phyloP scores from a whole-genome alignment of 2,888 invertebrate genomes.

The Serrognathus titanus region DNA sequence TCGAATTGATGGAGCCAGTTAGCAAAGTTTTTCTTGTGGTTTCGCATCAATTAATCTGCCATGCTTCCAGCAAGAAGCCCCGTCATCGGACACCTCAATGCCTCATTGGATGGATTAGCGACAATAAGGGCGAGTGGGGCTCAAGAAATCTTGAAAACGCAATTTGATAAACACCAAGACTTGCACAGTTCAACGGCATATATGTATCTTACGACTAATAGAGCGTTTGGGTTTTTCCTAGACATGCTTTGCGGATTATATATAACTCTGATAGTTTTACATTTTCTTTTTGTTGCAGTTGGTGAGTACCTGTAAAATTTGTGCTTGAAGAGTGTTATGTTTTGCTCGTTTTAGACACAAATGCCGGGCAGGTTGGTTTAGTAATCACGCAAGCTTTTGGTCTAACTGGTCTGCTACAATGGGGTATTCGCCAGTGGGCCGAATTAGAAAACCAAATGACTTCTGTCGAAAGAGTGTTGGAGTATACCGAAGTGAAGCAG shows the following conservation, averaged over 20 bases:
- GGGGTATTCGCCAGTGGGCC: constrained; percentile 78
- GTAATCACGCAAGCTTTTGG: constrained; percentile 76
- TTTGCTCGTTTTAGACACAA: constrained; percentile 44
- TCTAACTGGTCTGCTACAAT: constrained; percentile 65
- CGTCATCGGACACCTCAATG: constrained; percentile 42
- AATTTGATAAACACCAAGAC: constrained; percentile 44
- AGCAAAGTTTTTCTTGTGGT: constrained; percentile 12
- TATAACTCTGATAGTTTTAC: constrained; percentile 30
- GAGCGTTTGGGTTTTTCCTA: constrained; percentile 39
- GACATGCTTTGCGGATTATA: constrained; percentile 37
- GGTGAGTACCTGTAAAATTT: not conserved
- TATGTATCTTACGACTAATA: constrained; percentile 34
- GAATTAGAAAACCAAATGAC: constrained; percentile 80
- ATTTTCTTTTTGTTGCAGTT: constrained; percentile 16
- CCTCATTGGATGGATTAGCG: constrained; percentile 42
- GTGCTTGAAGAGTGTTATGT: too few species aligned
- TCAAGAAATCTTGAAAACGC: constrained; percentile 35
- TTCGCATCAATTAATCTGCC: not conserved
- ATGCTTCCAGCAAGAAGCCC: constrained; percentile 42
- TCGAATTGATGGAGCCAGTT: constrained; percentile 58
- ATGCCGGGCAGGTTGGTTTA: constrained; percentile 73
- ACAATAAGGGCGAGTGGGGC: constrained; percentile 41
- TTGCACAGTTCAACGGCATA: constrained; percentile 40
- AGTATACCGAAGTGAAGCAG: constrained; percentile 48
- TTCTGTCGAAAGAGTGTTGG: constrained; percentile 75